These are phyloP conservation scores for Cyclophora punctaria DNA, from an alignment of 2,888 invertebrate species.

Conservation along the genomic window DNA sequence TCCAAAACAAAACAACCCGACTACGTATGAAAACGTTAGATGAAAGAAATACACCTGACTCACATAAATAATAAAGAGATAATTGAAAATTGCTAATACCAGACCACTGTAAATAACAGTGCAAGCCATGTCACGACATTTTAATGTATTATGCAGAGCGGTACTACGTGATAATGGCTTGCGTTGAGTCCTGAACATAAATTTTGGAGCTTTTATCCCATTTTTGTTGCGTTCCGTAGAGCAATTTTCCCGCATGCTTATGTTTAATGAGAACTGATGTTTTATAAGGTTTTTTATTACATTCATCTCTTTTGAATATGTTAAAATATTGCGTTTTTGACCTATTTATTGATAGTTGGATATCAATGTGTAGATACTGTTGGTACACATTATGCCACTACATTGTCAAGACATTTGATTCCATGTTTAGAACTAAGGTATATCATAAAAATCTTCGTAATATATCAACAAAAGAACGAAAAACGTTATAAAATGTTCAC, in stretches of 20 bases:
- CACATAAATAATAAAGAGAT: conserved; percentile 36
- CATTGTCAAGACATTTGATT: no score
- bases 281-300: conserved; percentile 7
- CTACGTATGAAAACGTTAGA: no score
- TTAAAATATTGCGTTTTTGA: neutral
- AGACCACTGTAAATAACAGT: conserved; percentile 53
- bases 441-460: no score
- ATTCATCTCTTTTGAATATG: conserved; percentile 1
- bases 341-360: no score
- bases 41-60: conserved; percentile 22
- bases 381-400: no score
- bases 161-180: conserved; percentile 64
- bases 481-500: no score
- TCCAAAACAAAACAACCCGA: no score
- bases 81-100: conserved; percentile 62
- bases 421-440: no score
- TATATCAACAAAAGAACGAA: no score
- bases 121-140: conserved; percentile 53
- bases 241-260: conserved; percentile 36
- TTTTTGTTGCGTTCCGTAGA: conserved; percentile 50
- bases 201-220: conserved; percentile 57
- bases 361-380: no score
- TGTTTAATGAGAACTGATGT: conserved; percentile 10
- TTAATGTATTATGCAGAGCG: conserved; percentile 68
- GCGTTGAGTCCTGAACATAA: conserved; percentile 58